phyloP scores from a whole-genome alignment of 2,113 vertebrate genomes.

The Tragelaphus buxtoni region DNA sequence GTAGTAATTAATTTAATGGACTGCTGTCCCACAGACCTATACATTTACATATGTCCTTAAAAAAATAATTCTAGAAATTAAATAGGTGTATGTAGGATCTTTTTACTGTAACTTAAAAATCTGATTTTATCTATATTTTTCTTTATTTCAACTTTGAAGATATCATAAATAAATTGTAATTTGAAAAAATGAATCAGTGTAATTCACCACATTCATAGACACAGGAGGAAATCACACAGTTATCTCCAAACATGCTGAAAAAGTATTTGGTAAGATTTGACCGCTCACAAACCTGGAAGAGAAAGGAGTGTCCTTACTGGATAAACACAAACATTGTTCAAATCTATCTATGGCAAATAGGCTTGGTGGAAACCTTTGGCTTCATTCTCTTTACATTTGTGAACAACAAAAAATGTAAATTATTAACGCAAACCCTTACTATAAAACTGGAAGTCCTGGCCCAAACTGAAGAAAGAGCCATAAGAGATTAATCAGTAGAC shows the following conservation, averaged over 20 bases:
- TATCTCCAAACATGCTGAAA: background rate
- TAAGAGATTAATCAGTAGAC: background rate
- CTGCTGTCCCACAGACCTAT: background rate
- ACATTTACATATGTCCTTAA: background rate
- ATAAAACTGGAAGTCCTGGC: background rate
- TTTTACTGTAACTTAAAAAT: background rate
- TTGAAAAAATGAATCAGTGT: background rate
- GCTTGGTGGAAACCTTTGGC: background rate
- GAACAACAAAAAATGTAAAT: background rate
- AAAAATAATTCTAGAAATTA: conserved; percentile 34
- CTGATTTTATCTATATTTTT: background rate
- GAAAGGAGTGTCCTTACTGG: background rate
- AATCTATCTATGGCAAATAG: background rate
- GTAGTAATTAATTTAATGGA: conserved; percentile 41
- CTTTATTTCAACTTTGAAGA: background rate
- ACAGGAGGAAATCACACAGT: background rate
- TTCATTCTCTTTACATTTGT: background rate
- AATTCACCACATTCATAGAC: background rate
- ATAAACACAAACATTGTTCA: background rate
- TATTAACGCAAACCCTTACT: background rate
- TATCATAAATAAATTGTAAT: background rate
- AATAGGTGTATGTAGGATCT: background rate
- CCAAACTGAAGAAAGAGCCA: background rate
- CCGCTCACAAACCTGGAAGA: background rate
- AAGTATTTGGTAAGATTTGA: background rate